Evolutionary conservation across 2,113 vertebrate species (phyloP).

Genomic region (Gallinago jamesoni): DNA sequence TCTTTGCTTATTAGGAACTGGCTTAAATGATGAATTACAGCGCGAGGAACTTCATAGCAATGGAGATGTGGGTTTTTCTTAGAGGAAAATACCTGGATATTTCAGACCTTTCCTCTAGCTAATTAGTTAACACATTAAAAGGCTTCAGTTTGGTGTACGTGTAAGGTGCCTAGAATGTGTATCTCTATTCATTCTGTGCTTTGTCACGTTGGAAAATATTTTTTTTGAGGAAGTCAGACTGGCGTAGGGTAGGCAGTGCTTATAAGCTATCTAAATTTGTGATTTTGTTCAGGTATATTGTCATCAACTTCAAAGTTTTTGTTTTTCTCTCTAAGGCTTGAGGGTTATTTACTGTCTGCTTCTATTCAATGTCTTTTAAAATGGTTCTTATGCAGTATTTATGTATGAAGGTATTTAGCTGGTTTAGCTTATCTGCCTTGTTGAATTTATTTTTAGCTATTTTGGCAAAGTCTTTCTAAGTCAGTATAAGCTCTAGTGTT

Average conservation of each 20-base stretch:
- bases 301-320: not conserved
- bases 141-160: not conserved
- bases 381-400: not conserved
- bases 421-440: not conserved
- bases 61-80: not conserved
- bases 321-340: not conserved
- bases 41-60: not conserved
- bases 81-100: not conserved
- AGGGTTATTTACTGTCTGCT: not conserved
- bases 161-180: not conserved
- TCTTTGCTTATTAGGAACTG: not conserved
- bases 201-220: not conserved
- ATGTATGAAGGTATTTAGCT: not conserved
- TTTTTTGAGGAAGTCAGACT: not conserved
- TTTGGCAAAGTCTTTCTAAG: not conserved
- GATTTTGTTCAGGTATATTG: not conserved
- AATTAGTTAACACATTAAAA: not conserved
- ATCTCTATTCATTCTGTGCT: not conserved
- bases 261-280: not conserved
- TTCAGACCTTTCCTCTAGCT: not conserved
- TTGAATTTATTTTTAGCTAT: not conserved
- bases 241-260: not conserved
- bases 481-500: not conserved
- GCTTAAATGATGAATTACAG: not conserved
- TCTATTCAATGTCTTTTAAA: not conserved